phyloP scores from a whole-genome alignment of 64 coral and sea anemone species.

The Montipora sp. region DNA sequence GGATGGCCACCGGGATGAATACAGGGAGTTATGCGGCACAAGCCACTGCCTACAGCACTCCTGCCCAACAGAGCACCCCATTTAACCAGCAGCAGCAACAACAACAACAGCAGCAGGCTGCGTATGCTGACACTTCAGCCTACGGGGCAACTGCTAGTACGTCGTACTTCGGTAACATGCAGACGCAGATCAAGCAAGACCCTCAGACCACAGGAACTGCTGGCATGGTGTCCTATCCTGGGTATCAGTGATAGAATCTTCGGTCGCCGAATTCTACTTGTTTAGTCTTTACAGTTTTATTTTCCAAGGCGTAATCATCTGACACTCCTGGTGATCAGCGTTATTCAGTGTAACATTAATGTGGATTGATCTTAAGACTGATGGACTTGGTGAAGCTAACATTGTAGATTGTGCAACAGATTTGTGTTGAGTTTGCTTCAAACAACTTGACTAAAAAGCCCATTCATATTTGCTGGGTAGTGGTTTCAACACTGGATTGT shows the following conservation, averaged over 20 bases:
- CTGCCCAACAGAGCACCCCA: conserved; percentile 40
- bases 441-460: too few relatives aligned
- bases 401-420: too few relatives aligned
- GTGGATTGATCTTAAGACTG: too few relatives aligned
- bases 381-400: too few relatives aligned
- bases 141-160: conserved; percentile 58
- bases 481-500: too few relatives aligned
- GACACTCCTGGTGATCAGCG: too few relatives aligned
- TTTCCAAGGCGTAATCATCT: too few relatives aligned
- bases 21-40: conserved; percentile 60
- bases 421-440: too few relatives aligned
- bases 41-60: conserved; percentile 30
- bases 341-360: too few relatives aligned
- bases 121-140: conserved; percentile 57
- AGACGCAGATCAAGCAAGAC: conserved; percentile 82
- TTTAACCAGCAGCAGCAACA: conserved; percentile 76
- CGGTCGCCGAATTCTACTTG: neutral
- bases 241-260: conserved; percentile 60
- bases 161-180: conserved; percentile 84
- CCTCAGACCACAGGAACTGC: conserved; percentile 45
- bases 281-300: neutral
- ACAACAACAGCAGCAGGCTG: conserved; percentile 74
- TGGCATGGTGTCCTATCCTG: conserved; percentile 83
- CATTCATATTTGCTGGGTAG: too few relatives aligned
- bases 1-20: conserved; percentile 61